Evolutionary conservation across 2,797 vertebrate species (phyloP).

Genomic region (Gadopsis bispinosus): DNA sequence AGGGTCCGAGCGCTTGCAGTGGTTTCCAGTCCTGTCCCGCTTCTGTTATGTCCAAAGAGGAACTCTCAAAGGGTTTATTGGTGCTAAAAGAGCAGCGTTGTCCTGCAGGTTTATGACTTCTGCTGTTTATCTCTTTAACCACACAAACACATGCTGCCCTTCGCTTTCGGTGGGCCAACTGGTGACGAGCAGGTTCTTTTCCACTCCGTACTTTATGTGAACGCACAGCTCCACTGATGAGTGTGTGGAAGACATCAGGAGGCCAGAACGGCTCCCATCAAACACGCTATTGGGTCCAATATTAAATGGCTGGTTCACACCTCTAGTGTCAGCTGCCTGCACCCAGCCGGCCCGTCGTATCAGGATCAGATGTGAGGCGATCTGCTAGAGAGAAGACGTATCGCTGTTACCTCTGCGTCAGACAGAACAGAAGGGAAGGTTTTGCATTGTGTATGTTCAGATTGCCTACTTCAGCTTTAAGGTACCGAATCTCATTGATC

Average conservation of each 20-base stretch:
- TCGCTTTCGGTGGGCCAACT: slow-evolving; percentile 47
- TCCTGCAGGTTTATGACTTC: slow-evolving; percentile 48
- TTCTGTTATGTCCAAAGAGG: slow-evolving; percentile 1
- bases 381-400: too few relatives aligned
- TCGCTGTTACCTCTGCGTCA: too few relatives aligned
- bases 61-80: slow-evolving; percentile 34
- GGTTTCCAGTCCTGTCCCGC: slow-evolving; percentile 33
- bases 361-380: too few relatives aligned
- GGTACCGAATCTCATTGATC: too few relatives aligned
- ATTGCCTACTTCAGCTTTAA: too few relatives aligned
- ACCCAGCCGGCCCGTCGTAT: too few relatives aligned
- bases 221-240: slow-evolving; percentile 43
- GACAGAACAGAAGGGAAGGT: too few relatives aligned
- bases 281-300: neutral
- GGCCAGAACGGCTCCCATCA: neutral
- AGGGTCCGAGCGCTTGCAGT: neutral
- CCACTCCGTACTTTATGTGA: slow-evolving; percentile 45
- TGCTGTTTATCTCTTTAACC: slow-evolving; percentile 25
- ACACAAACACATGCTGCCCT: slow-evolving; percentile 11
- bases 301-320: neutral
- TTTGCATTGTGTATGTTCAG: too few relatives aligned
- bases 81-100: slow-evolving; percentile 50
- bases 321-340: neutral
- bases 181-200: slow-evolving; percentile 33
- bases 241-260: slow-evolving; percentile 29